A percentile compares a stretch with the other conserved stretches of the same genome.
Evolutionary conservation across 1,140 invertebrate species (phyloP).

Genomic region (Drosophila ficusphila): DNA sequence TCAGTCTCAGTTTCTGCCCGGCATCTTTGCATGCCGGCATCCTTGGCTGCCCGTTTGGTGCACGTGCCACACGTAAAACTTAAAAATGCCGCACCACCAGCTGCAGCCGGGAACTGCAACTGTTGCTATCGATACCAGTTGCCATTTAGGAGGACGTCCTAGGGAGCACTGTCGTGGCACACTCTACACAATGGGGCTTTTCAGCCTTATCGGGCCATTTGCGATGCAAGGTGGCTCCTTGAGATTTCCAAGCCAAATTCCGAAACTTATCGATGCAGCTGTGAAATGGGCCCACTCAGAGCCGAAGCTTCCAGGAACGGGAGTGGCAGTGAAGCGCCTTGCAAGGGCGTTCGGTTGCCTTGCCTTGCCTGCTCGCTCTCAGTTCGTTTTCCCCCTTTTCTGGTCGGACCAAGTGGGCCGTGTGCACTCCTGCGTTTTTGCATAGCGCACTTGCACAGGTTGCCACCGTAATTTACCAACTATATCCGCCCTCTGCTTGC

Average conservation of each 20-base stretch:
- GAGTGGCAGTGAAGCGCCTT: neutral
- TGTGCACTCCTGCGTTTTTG: slow-evolving; percentile 20
- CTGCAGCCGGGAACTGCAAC: slow-evolving; percentile 53
- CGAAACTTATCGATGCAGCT: neutral
- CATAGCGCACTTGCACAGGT: slow-evolving; percentile 37
- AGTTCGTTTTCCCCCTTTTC: slow-evolving; percentile 3
- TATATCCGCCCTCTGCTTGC: slow-evolving; percentile 68
- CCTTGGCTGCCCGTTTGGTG: slow-evolving; percentile 7
- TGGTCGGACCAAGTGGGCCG: slow-evolving; percentile 2
- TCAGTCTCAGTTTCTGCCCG: slow-evolving; percentile 7
- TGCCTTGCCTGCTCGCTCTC: neutral
- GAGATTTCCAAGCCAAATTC: slow-evolving; percentile 17
- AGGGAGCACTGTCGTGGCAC: slow-evolving; percentile 1
- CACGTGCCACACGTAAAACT: slow-evolving; percentile 72
- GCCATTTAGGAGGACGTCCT: neutral
- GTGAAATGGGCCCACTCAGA: neutral
- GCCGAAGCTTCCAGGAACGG: too few species aligned
- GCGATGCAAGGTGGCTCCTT: slow-evolving; percentile 1
- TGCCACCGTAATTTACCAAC: slow-evolving; percentile 73
- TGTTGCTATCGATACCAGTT: slow-evolving; percentile 60
- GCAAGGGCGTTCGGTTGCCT: slow-evolving; percentile 1
- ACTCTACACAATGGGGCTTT: neutral
- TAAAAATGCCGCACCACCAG: slow-evolving; percentile 65
- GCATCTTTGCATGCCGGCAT: slow-evolving; percentile 29
- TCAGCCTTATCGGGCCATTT: slow-evolving; percentile 3